Evolutionary conservation across 2,113 vertebrate genomes (phyloP).

Genomic region (Charadrius vociferus): DNA sequence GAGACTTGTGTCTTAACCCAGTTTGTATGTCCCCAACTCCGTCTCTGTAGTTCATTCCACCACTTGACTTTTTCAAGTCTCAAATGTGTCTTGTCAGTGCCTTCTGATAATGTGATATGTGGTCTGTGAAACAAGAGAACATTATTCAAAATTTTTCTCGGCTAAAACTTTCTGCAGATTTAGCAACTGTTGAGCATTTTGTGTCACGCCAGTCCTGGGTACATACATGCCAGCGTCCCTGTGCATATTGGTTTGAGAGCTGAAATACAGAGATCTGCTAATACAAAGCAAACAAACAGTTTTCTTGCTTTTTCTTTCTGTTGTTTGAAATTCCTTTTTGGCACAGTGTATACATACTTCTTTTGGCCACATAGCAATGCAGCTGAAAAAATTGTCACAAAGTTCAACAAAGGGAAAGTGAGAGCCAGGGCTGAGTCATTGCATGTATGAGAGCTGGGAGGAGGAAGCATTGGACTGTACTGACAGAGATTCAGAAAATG

Average conservation of each 20-base stretch:
- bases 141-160: background rate
- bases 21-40: background rate
- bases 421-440: constrained; percentile 50
- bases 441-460: background rate
- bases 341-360: background rate
- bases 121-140: background rate
- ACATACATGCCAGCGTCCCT: background rate
- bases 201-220: background rate
- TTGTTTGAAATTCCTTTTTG: constrained; percentile 29
- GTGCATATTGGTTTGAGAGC: background rate
- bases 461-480: background rate
- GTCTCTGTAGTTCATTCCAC: background rate
- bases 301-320: constrained; percentile 26
- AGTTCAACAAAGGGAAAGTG: constrained; percentile 67
- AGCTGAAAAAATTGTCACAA: constrained; percentile 65
- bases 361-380: constrained; percentile 8
- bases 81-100: background rate
- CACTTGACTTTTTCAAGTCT: background rate
- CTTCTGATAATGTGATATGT: background rate
- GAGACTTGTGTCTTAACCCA: background rate
- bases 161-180: background rate
- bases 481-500: constrained; percentile 42
- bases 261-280: background rate
- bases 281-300: background rate
- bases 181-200: background rate